A percentile compares a stretch with the other conserved stretches of the same genome.
Evolutionary conservation across 2,113 vertebrate genomes (phyloP).

Genomic region (Ramphastos sulfuratus): DNA sequence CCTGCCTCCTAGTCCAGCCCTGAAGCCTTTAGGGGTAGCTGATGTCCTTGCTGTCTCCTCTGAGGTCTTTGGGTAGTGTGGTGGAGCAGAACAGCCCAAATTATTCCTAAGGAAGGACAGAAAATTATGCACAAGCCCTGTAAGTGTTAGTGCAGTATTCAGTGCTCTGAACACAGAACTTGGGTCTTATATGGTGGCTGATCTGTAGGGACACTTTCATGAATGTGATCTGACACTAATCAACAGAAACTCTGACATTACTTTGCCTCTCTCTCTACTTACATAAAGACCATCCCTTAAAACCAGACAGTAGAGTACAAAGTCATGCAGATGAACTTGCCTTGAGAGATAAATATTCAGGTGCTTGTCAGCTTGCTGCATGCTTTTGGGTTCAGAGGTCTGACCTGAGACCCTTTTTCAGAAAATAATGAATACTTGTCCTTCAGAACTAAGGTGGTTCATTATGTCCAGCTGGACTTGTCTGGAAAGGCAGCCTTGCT

Average conservation of each 20-base stretch:
- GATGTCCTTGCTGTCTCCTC: neutral
- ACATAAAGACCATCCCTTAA: neutral
- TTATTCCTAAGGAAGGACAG: neutral
- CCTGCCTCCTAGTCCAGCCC: neutral
- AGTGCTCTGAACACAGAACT: neutral
- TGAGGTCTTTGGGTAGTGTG: neutral
- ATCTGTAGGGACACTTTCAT: neutral
- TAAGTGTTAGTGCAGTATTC: neutral
- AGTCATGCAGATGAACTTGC: neutral
- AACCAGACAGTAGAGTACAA: neutral
- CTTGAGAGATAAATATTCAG: neutral
- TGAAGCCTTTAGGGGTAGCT: neutral
- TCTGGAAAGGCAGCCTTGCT: neutral
- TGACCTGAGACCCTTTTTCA: neutral
- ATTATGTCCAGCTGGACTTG: neutral
- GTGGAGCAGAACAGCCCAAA: neutral
- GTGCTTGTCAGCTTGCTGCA: neutral
- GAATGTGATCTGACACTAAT: neutral
- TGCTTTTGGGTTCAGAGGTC: neutral
- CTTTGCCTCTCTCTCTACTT: neutral
- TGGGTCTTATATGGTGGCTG: neutral
- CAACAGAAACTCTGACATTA: neutral
- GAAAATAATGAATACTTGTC: neutral
- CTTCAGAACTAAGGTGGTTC: neutral
- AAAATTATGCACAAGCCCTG: neutral